phyloP scores from a whole-genome alignment of 2,113 vertebrate species.

The Crotalus tigris region DNA sequence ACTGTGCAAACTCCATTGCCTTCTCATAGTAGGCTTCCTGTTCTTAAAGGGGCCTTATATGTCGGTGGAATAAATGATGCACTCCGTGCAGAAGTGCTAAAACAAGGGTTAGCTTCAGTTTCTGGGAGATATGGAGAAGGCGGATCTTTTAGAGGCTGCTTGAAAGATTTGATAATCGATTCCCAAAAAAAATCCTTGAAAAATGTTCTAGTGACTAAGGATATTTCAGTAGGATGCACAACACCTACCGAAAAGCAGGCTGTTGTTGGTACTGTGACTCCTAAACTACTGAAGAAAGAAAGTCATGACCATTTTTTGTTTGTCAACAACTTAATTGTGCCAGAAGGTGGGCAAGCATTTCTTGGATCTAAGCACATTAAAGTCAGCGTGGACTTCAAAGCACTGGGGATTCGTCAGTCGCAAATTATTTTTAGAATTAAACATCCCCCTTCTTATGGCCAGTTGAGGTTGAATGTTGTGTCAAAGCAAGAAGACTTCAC shows the following conservation, averaged over 20 bases:
- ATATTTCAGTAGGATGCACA: slow-evolving; percentile 86
- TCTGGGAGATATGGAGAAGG: slow-evolving; percentile 77
- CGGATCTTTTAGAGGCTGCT: slow-evolving; percentile 88
- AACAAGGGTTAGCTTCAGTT: slow-evolving; percentile 72
- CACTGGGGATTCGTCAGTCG: slow-evolving; percentile 78
- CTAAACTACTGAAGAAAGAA: slow-evolving; percentile 62
- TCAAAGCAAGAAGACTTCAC: slow-evolving; percentile 65
- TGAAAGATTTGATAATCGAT: slow-evolving; percentile 78
- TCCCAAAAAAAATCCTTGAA: slow-evolving; percentile 75
- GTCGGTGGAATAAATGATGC: slow-evolving; percentile 80
- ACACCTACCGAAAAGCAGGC: slow-evolving; percentile 37
- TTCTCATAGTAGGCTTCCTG: slow-evolving; percentile 60
- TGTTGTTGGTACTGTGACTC: slow-evolving; percentile 51
- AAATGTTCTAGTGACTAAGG: slow-evolving; percentile 80
- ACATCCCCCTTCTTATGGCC: slow-evolving; percentile 74
- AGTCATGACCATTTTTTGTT: slow-evolving; percentile 69
- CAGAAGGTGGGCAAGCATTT: slow-evolving; percentile 76
- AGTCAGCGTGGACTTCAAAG: slow-evolving; percentile 78
- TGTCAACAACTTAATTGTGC: slow-evolving; percentile 79
- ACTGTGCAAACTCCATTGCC: slow-evolving; percentile 69
- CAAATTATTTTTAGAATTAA: slow-evolving; percentile 82
- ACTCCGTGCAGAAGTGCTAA: slow-evolving; percentile 70
- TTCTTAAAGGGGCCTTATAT: slow-evolving; percentile 77
- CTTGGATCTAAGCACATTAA: slow-evolving; percentile 84
- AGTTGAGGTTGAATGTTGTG: slow-evolving; percentile 76